Conservation (phyloP, 2,113 vertebrate species). For the Pteruthius melanotis region DNA sequence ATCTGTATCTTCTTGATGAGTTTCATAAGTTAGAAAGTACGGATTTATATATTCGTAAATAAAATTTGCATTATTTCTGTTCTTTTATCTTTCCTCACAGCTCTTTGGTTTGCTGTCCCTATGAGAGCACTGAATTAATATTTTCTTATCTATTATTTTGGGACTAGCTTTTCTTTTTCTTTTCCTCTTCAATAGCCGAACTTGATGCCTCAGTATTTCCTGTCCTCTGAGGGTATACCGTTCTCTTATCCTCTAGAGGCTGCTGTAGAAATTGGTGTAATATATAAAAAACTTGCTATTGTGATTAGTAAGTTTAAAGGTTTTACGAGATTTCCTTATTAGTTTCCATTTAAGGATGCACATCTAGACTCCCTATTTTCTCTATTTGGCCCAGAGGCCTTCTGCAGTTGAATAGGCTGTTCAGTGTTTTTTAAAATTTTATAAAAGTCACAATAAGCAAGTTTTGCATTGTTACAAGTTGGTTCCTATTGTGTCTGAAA, state of each 20-base stretch:
- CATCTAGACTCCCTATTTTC: not conserved
- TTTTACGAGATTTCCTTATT: not conserved
- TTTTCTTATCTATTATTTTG: not conserved
- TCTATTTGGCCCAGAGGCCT: not conserved
- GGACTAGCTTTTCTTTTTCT: not conserved
- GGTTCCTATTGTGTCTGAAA: not conserved
- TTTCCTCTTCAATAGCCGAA: not conserved
- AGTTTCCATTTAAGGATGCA: not conserved
- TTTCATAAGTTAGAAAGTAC: not conserved
- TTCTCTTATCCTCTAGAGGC: not conserved
- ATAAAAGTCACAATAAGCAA: not conserved
- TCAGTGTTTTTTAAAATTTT: not conserved
- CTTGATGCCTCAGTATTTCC: not conserved
- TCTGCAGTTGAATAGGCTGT: not conserved
- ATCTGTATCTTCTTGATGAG: not conserved
- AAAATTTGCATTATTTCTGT: not conserved
- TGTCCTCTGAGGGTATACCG: not conserved
- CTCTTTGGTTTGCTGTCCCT: not conserved
- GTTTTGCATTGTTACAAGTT: not conserved
- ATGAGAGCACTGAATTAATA: not conserved
- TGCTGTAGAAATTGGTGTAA: not conserved
- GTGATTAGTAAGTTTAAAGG: not conserved
- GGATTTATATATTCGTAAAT: not conserved
- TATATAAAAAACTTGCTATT: not conserved
- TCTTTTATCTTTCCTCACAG: not conserved